Evolutionary conservation across 2,797 vertebrate species (phyloP), one percentile per base, ranked within the genome.

Genomic region (Gouania willdenowi): DNA sequence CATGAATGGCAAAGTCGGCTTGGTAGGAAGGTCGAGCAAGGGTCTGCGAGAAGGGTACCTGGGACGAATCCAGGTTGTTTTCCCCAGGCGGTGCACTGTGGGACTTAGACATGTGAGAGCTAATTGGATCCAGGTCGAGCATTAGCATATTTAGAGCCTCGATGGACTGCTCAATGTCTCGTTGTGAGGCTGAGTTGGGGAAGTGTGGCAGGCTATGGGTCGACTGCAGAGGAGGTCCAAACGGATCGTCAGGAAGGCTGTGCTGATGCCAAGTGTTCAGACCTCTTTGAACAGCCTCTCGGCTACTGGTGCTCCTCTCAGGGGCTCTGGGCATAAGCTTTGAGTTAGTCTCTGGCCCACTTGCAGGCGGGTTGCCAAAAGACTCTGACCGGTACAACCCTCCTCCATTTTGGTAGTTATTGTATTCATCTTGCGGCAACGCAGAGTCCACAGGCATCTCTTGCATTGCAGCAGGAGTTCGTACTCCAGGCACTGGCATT

Each of bases 91-190:
- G 88, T 0, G 92, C 91, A 1, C 93, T 95, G 71, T 95, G 90
- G 0, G 93, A 97, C 71, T 94, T 98, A 71, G 91, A 93, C 72
- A 97, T 82, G 13, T 86, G 88, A 7, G 89, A 86, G 13, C 84
- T 83, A 0, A 90, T 57, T 0, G 90, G 86, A 11, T 94, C 92
- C 0, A 98, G 82, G 66, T 97, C 95, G 6, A 96, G 85, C 94
- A 98, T 98, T 5, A 98, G 91, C 90, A 95, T 93, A 26, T 97
- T 94, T 5, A 98, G 91, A 0, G 93, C 87, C 67, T 98, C 95
- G 0, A 98, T 97, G 39, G 95, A 97, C 61, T 94, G 94, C 73
- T 97, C 93, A 0, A 98, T 95, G 77, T 98, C 95, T 40, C 81
- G 85, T 46, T 89, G 93, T 0, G 94, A 95, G 23, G 92, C 91